Evolutionary conservation across 2,113 vertebrate species (phyloP).

Genomic region (Cheilinus undulatus): DNA sequence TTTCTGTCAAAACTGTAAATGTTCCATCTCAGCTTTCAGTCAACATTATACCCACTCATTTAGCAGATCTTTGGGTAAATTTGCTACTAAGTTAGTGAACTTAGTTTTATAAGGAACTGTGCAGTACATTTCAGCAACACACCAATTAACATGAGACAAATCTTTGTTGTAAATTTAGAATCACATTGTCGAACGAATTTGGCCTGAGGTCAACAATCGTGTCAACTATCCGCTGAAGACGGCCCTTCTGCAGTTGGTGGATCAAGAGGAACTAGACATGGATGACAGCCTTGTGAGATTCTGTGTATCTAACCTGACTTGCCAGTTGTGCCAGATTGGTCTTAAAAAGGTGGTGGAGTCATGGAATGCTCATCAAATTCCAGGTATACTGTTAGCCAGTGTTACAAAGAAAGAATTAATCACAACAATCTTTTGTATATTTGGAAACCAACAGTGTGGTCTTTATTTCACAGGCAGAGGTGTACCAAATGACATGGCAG

Average conservation of each 20-base stretch:
- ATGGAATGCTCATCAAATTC: constrained; percentile 7
- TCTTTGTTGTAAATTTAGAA: constrained; percentile 22
- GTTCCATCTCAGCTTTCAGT: too few species aligned
- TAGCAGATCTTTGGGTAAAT: too few species aligned
- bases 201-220: constrained; percentile 38
- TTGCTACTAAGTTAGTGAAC: too few species aligned
- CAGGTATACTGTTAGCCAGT: constrained; percentile 16
- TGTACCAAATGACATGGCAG: constrained; percentile 1
- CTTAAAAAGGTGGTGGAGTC: constrained; percentile 17
- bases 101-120: too few species aligned
- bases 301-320: too few species aligned
- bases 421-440: neutral
- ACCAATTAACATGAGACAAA: too few species aligned
- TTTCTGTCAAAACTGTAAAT: too few species aligned
- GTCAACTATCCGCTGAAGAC: constrained; percentile 45
- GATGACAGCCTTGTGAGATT: too few species aligned
- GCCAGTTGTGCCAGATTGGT: constrained; percentile 35
- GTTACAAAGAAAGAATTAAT: constrained; percentile 1
- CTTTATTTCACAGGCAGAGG: constrained; percentile 22
- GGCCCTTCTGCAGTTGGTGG: constrained; percentile 37
- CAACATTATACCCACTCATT: too few species aligned
- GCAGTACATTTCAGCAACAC: too few species aligned
- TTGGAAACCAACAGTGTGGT: neutral
- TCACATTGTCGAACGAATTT: constrained; percentile 39
- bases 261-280: constrained; percentile 35